These are phyloP conservation scores for Oscheius onirici DNA, from an alignment of 2,888 invertebrate species.

Conservation along the genomic window DNA sequence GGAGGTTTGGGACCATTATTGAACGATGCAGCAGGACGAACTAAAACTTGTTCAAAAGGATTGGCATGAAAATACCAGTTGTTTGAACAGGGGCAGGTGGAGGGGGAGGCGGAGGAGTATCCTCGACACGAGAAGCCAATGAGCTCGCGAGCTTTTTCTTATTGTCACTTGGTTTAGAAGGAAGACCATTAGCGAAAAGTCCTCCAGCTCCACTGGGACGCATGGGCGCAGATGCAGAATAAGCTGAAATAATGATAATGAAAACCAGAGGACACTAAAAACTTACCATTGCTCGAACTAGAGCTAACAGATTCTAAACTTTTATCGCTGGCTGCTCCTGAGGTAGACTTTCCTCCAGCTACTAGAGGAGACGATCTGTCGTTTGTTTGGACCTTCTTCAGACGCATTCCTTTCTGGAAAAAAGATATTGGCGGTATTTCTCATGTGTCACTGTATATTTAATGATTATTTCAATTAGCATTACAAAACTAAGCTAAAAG, in stretches of 20 bases:
- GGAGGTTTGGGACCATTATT: slow-evolving; percentile 11
- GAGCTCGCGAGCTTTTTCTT: slow-evolving; percentile 40
- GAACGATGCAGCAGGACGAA: neutral
- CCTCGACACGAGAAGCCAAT: slow-evolving; percentile 9
- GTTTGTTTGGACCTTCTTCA: slow-evolving; percentile 15
- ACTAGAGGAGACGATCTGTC: slow-evolving; percentile 1
- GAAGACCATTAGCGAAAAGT: slow-evolving; percentile 68
- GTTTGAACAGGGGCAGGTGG: slow-evolving; percentile 40
- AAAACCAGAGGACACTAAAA: neutral
- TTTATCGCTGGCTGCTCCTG: neutral
- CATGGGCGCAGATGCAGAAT: slow-evolving; percentile 25
- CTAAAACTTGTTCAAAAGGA: neutral
- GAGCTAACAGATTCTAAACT: neutral
- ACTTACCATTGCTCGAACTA: neutral
- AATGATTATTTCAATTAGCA: neutral
- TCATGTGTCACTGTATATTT: neutral
- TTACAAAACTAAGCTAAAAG: neutral
- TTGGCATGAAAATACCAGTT: neutral
- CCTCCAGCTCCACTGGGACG: slow-evolving; percentile 53
- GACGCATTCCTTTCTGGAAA: slow-evolving; percentile 17
- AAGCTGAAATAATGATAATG: neutral
- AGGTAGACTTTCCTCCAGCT: neutral
- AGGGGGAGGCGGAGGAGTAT: slow-evolving; percentile 23
- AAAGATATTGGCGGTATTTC: neutral
- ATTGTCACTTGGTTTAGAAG: slow-evolving; percentile 66